A percentile compares a stretch with the other conserved stretches of the same genome.
Conservation (phyloP, 2,113 vertebrate genomes). For the Bettongia penicillata region DNA sequence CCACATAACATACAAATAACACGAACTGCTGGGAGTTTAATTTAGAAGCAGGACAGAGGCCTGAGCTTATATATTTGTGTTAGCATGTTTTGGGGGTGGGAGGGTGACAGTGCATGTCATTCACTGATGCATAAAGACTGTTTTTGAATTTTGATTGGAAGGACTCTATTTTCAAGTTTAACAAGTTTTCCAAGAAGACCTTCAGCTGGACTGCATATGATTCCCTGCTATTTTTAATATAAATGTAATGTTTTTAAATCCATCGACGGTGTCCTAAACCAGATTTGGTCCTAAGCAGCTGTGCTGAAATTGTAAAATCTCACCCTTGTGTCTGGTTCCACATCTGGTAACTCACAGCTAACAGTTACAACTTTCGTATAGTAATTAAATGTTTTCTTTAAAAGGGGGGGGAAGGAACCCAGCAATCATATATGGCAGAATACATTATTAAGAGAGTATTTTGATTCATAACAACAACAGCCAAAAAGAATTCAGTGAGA, state of each 20-base stretch:
- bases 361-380: constrained; percentile 81
- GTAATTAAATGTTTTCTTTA: constrained; percentile 84
- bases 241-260: constrained; percentile 81
- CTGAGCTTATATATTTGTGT: constrained; percentile 55
- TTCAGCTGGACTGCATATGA: constrained; percentile 74
- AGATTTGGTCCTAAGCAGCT: constrained; percentile 83
- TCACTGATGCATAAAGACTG: constrained; percentile 30
- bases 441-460: constrained; percentile 75
- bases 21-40: constrained; percentile 49
- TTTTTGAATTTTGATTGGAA: constrained; percentile 57
- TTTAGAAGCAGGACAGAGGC: constrained; percentile 72
- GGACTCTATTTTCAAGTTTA: constrained; percentile 64
- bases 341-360: constrained; percentile 86
- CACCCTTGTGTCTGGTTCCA: constrained; percentile 87
- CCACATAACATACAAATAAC: constrained; percentile 30
- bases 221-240: constrained; percentile 79
- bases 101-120: constrained; percentile 43
- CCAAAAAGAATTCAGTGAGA: constrained; percentile 66
- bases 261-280: constrained; percentile 79
- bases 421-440: constrained; percentile 72
- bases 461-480: constrained; percentile 67
- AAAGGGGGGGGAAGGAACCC: constrained; percentile 62
- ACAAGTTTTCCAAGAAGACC: constrained; percentile 70
- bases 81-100: constrained; percentile 8
- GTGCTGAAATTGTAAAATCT: constrained; percentile 86